Base-by-base conservation (phyloP, 2,797 vertebrate genomes). In the Otolemur crassicaudatus region DNA sequence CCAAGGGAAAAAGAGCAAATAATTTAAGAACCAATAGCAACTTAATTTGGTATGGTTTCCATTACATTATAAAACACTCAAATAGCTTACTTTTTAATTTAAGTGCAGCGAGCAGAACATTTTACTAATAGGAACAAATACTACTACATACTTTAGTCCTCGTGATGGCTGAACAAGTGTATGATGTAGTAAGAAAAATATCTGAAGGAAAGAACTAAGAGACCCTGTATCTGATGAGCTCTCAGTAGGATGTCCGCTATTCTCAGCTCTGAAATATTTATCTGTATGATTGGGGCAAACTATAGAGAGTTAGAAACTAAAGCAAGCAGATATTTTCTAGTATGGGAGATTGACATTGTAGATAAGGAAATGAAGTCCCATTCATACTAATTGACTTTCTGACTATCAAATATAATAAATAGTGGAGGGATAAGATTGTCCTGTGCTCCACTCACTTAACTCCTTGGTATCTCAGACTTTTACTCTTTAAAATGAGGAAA, bases 51-150 rank as follows among this genome's bases (percentile, higher is more conserved):
- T 95, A 37, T 89, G 27, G 19, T 89, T 97, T 93, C 86, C 46
- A 83, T 91, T 89, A 76, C 1, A 85, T 49, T 90, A 92, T 14
- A 94, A 94, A 96, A 76, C 73, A 89, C 76, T 94, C 53, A 92
- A 82, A 81, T 92, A 95, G 31, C 40, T 25, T 49, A 95, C 34
- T 87, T 96, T 90, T 92, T 77, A 97, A 94, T 79, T 95, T 81
- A 96, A 91, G 34, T 81, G 27, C 46, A 81, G 58, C 86, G 63
- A 95, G 92, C 27, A 96, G 77, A 97, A 91, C 75, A 82, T 37
- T 87, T 95, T 97, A 82, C 88, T 92, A 53, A 65, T 93, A 75
- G 80, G 63, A 97, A 92, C 20, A 94, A 91, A 92, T 90, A 79
- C 88, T 87, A 95, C 46, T 70, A 87, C 90, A 79, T 79, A 56